phyloP scores from a whole-genome alignment of 2,797 vertebrate genomes.

The Otolemur crassicaudatus region DNA sequence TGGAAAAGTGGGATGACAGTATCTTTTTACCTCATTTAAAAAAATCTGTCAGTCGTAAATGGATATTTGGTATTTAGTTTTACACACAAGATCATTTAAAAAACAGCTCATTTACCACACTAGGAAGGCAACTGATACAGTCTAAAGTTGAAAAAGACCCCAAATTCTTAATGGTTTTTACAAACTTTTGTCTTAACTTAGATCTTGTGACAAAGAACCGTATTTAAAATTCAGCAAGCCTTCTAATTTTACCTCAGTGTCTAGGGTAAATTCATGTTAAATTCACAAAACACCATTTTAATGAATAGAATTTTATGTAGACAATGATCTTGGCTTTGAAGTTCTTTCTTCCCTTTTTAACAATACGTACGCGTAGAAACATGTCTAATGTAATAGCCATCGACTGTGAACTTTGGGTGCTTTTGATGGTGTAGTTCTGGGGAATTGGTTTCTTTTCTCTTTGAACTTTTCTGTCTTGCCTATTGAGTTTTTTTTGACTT shows the following conservation, averaged over 20 bases:
- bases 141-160: background rate
- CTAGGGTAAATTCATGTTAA: constrained; percentile 13
- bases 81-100: background rate
- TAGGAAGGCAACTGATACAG: background rate
- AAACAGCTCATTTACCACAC: background rate
- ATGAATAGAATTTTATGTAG: background rate
- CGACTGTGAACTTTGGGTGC: background rate
- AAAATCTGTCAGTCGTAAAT: background rate
- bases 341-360: constrained; percentile 16
- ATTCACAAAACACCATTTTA: background rate
- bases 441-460: background rate
- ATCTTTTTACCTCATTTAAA: background rate
- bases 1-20: background rate
- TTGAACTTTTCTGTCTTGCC: background rate
- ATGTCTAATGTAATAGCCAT: background rate
- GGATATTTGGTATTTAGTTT: constrained; percentile 21
- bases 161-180: background rate
- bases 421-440: background rate
- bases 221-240: background rate
- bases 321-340: background rate
- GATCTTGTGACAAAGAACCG: background rate
- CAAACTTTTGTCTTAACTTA: constrained; percentile 23
- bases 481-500: background rate
- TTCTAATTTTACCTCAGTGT: background rate
- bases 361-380: background rate